Conservation (phyloP, 2,797 vertebrate species). For the Halcyon leucocephala region DNA sequence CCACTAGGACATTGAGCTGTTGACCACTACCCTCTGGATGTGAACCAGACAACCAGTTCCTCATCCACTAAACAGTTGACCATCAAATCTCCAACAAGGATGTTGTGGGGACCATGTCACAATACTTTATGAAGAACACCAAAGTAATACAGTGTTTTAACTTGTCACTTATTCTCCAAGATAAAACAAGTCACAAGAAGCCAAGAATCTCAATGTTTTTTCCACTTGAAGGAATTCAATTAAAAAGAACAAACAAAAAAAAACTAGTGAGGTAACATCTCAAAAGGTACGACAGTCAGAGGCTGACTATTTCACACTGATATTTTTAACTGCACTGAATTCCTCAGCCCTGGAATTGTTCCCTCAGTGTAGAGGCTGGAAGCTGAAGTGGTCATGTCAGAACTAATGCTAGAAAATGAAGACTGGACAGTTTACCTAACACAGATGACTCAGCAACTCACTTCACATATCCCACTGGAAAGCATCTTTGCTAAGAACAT, state of each 20-base stretch:
- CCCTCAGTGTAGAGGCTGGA: not conserved
- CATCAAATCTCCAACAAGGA: not conserved
- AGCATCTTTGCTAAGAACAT: not conserved
- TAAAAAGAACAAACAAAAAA: not conserved
- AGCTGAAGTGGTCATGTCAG: not conserved
- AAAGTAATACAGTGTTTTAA: not conserved
- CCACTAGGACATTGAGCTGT: not conserved
- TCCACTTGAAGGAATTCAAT: not conserved
- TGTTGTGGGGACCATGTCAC: rapidly evolving
- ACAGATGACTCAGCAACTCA: not conserved
- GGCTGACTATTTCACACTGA: not conserved
- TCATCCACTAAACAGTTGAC: not conserved
- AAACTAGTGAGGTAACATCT: not conserved
- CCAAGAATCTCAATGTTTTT: not conserved
- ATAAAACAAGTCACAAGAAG: not conserved
- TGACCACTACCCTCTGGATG: not conserved
- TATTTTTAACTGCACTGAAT: not conserved
- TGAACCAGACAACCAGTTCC: not conserved
- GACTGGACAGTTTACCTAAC: not conserved
- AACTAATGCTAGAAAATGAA: not conserved
- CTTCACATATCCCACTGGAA: not conserved
- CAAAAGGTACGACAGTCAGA: not conserved
- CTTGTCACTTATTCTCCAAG: not conserved
- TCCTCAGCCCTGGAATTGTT: not conserved
- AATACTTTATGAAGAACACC: not conserved